Evolutionary conservation across 1,140 invertebrate species (phyloP).

Genomic region (Rhagoletis zephyria): DNA sequence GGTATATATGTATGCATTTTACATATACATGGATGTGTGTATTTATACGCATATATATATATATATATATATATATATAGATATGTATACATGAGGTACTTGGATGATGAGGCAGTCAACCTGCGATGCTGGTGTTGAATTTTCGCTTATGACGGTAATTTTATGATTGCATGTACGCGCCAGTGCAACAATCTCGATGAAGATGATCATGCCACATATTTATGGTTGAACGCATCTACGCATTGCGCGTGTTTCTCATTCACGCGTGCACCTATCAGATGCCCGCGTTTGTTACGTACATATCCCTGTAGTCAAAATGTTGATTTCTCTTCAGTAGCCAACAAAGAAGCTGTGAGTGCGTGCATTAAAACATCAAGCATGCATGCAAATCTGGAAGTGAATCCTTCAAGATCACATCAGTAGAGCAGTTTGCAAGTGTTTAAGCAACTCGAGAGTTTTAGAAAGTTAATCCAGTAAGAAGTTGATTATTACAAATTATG

Average conservation of each 20-base stretch:
- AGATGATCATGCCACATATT: conserved; percentile 28
- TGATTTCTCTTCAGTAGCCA: too few relatives aligned
- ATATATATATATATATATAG: background rate
- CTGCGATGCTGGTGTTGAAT: background rate
- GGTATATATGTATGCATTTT: too few relatives aligned
- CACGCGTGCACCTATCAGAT: conserved; percentile 15
- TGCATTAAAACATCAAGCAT: too few relatives aligned
- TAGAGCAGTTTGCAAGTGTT: too few relatives aligned
- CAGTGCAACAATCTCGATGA: background rate
- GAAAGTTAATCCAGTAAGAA: too few relatives aligned
- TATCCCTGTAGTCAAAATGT: background rate
- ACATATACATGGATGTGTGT: background rate
- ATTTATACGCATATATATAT: background rate
- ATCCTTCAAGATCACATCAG: too few relatives aligned
- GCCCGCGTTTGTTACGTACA: background rate
- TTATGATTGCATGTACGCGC: conserved; percentile 36
- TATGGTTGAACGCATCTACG: background rate
- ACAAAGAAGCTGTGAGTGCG: too few relatives aligned
- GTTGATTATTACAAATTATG: too few relatives aligned
- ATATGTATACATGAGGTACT: background rate
- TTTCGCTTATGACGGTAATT: conserved; percentile 4
- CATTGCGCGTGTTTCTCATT: background rate
- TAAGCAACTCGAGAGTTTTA: too few relatives aligned
- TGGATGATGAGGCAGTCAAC: background rate
- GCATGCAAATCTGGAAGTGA: too few relatives aligned